Evolutionary conservation across 2,113 vertebrate genomes (phyloP).

Genomic region (Chaetodon auriga): DNA sequence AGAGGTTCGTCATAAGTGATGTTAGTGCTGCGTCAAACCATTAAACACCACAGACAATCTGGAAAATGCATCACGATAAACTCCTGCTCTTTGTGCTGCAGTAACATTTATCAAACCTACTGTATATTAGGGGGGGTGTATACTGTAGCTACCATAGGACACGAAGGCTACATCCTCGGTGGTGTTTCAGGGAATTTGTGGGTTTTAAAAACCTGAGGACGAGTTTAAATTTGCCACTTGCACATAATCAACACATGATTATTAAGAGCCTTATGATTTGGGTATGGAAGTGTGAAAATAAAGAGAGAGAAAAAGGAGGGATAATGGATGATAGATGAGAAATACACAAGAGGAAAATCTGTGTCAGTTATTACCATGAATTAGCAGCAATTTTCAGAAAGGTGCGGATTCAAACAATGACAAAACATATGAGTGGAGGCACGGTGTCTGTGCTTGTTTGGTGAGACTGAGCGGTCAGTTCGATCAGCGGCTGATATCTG

Average conservation of each 20-base stretch:
- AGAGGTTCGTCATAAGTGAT: slow-evolving; percentile 1
- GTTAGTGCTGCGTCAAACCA: slow-evolving; percentile 11
- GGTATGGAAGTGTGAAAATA: too few species aligned
- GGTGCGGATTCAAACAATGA: neutral
- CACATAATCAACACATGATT: neutral
- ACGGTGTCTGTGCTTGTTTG: neutral
- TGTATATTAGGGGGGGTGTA: neutral
- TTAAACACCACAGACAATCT: neutral
- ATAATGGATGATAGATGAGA: neutral
- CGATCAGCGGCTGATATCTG: slow-evolving; percentile 23
- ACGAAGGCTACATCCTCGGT: neutral
- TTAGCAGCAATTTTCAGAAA: neutral
- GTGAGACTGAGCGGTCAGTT: neutral
- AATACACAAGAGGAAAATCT: neutral
- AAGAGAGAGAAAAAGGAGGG: neutral
- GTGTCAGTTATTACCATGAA: neutral
- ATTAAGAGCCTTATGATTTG: too few species aligned
- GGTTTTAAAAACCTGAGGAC: neutral
- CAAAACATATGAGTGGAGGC: neutral
- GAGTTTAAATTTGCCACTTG: neutral
- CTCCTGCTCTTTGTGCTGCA: neutral
- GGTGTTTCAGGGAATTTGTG: too few species aligned
- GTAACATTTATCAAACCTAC: neutral
- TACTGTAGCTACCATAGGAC: neutral
- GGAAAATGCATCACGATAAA: neutral